Percentiles rank a stretch among this genome's conserved stretches.
phyloP scores from a whole-genome alignment of 1,140 invertebrate genomes.

The Drosophila pandora region DNA sequence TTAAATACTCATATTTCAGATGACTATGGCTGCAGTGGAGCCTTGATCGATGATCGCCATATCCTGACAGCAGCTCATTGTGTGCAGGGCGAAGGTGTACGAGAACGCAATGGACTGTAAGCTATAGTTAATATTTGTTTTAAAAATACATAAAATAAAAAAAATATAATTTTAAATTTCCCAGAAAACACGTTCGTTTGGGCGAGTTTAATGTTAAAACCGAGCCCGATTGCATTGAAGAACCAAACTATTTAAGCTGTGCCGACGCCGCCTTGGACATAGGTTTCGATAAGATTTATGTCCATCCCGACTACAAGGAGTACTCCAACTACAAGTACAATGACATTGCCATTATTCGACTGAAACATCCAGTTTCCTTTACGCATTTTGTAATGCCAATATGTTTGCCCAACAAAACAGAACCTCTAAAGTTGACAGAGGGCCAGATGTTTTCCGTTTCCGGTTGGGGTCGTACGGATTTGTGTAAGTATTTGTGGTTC shows the following conservation, averaged over 20 bases:
- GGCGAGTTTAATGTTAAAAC: constrained; percentile 87
- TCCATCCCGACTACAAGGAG: constrained; percentile 84
- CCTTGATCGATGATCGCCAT: constrained; percentile 86
- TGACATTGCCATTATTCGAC: constrained; percentile 91
- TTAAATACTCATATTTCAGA: constrained; percentile 33
- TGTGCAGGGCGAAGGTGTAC: constrained; percentile 85
- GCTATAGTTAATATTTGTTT: constrained; percentile 5
- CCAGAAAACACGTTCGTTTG: constrained; percentile 85
- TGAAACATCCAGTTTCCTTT: constrained; percentile 90
- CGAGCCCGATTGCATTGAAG: constrained; percentile 85
- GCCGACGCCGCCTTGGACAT: constrained; percentile 82
- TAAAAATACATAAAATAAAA: background rate
- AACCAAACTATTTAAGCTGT: constrained; percentile 72
- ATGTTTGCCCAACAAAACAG: constrained; percentile 87
- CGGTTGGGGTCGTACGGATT: constrained; percentile 92
- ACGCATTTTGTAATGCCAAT: constrained; percentile 90
- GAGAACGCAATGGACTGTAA: constrained; percentile 72
- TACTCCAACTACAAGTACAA: constrained; percentile 83
- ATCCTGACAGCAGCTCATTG: constrained; percentile 94
- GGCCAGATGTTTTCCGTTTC: constrained; percentile 88
- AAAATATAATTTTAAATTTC: background rate
- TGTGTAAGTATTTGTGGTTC: constrained; percentile 59
- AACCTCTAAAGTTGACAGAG: constrained; percentile 82
- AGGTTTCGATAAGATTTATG: constrained; percentile 73
- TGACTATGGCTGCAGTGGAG: constrained; percentile 85